Conservation (phyloP, 2,888 invertebrate genomes). For the Habroteleia sp. region DNA sequence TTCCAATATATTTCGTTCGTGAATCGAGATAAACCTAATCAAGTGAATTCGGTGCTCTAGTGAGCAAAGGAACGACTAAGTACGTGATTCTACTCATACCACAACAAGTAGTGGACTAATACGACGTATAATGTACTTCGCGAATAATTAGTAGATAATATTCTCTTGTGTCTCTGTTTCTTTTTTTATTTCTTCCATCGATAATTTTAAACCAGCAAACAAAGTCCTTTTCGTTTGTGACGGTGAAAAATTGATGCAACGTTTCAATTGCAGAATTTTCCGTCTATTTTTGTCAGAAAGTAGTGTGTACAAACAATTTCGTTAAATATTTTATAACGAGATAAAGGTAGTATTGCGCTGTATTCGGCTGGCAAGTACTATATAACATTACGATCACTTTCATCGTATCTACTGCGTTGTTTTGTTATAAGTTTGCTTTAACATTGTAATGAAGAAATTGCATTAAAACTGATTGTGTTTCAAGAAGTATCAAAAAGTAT, state of each 20-base stretch:
- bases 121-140: slow-evolving; percentile 7
- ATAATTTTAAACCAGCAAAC: no score
- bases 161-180: no score
- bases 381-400: background rate
- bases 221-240: no score
- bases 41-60: slow-evolving; percentile 37
- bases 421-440: background rate
- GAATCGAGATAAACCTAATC: slow-evolving; percentile 54
- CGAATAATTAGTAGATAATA: slow-evolving; percentile 8
- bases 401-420: background rate
- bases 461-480: no score
- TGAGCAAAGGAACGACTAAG: slow-evolving; percentile 15
- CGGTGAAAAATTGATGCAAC: no score
- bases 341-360: slow-evolving; percentile 12
- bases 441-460: background rate
- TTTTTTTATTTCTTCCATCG: no score
- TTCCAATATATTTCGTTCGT: slow-evolving; percentile 51
- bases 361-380: background rate
- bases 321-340: slow-evolving; percentile 14
- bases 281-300: slow-evolving; percentile 1
- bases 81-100: slow-evolving; percentile 5
- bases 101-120: slow-evolving; percentile 10
- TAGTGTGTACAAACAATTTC: background rate
- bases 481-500: no score
- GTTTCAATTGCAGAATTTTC: slow-evolving; percentile 6